A percentile compares a stretch with the other conserved stretches of the same genome.
Evolutionary conservation across 2,113 vertebrate genomes (phyloP).

Genomic region (Setophaga kirtlandii): DNA sequence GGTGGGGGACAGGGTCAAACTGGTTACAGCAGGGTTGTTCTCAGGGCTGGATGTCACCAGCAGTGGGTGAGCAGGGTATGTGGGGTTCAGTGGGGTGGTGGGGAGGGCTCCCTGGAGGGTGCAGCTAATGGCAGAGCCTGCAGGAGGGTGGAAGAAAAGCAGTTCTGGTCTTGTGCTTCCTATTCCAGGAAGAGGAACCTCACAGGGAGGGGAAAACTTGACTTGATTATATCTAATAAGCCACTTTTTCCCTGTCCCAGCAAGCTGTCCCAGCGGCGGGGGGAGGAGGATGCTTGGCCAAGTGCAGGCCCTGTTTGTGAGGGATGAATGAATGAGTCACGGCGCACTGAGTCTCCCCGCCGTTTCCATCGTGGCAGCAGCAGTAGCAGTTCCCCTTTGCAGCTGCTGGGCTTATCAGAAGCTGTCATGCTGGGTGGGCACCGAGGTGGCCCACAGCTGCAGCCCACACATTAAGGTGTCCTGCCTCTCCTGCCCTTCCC

Average conservation of each 20-base stretch:
- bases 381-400: neutral
- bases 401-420: neutral
- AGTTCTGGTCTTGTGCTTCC: neutral
- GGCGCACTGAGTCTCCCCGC: accelerated
- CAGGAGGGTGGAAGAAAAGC: neutral
- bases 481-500: neutral
- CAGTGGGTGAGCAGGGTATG: accelerated
- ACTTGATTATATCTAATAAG: slow-evolving; percentile 49
- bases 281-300: slow-evolving; percentile 37
- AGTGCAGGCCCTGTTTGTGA: slow-evolving; percentile 10
- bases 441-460: neutral
- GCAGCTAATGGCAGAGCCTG: neutral
- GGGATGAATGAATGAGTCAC: slow-evolving; percentile 60
- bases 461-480: neutral
- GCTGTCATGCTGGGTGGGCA: neutral
- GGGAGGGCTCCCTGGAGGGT: neutral
- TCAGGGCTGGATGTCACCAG: neutral
- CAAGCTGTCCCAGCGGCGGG: neutral
- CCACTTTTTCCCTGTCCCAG: slow-evolving; percentile 51
- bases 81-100: neutral
- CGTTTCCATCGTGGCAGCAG: neutral
- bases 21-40: neutral
- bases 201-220: slow-evolving; percentile 40
- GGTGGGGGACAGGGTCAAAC: neutral
- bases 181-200: slow-evolving; percentile 3